These are phyloP conservation scores for Tricholaema leucomelas DNA, from an alignment of 2,113 vertebrate genomes.

Conservation along the genomic window DNA sequence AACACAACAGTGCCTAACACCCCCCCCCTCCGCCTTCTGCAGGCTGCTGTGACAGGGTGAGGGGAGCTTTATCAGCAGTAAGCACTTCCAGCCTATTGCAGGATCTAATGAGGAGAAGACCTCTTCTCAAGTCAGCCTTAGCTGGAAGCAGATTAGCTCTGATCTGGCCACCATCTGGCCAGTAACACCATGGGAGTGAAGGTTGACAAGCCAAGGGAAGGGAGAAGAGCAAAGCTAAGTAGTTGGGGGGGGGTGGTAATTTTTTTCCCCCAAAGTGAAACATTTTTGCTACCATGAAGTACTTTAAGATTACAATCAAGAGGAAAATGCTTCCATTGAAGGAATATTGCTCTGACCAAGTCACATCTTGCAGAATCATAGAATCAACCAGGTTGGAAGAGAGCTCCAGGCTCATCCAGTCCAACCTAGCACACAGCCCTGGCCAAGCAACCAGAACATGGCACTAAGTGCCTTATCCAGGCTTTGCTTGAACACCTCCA, in stretches of 20 bases:
- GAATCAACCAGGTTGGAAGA: too few species aligned
- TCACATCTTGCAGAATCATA: too few species aligned
- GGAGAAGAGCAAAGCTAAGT: neutral
- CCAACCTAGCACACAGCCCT: too few species aligned
- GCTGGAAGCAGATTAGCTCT: neutral
- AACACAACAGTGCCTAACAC: neutral
- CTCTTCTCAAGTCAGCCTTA: neutral
- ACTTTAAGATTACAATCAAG: neutral
- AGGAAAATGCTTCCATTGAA: neutral
- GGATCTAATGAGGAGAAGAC: neutral
- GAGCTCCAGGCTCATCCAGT: too few species aligned
- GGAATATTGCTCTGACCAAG: neutral
- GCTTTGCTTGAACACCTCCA: too few species aligned
- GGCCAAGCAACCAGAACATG: too few species aligned
- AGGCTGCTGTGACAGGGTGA: neutral
- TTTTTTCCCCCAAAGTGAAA: neutral
- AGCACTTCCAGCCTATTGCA: neutral
- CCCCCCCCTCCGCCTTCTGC: neutral
- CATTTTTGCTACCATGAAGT: neutral
- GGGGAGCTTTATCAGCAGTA: neutral
- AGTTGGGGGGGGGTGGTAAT: neutral
- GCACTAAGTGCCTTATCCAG: too few species aligned
- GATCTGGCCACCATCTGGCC: neutral
- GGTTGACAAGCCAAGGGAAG: neutral
- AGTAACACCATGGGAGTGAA: neutral